Percentiles rank a stretch among this genome's conserved stretches.
Evolutionary conservation across 2,113 vertebrate genomes (phyloP).

Genomic region (Toxostoma redivivum): DNA sequence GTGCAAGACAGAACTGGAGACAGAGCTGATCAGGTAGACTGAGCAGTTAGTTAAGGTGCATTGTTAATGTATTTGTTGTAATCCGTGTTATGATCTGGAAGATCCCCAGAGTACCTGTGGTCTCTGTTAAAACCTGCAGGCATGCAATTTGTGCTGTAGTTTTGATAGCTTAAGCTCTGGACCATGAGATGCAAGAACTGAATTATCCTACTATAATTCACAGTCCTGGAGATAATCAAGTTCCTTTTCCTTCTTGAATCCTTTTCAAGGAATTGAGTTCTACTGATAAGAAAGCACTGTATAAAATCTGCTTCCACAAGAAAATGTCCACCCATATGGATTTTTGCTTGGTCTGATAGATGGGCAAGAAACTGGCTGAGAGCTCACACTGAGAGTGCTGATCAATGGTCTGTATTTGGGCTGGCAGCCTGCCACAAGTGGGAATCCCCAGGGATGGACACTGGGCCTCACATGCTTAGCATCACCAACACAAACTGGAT

Average conservation of each 20-base stretch:
- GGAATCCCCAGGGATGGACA: not conserved
- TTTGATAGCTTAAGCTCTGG: not conserved
- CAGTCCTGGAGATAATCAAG: not conserved
- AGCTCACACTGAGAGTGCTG: not conserved
- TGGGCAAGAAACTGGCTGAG: not conserved
- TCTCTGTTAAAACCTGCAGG: not conserved
- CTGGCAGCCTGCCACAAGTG: not conserved
- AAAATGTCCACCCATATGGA: not conserved
- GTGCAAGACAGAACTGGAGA: not conserved
- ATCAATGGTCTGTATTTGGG: not conserved
- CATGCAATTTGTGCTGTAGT: not conserved
- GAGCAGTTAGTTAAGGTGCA: not conserved
- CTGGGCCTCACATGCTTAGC: accelerated
- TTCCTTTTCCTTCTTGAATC: not conserved
- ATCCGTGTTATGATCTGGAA: not conserved
- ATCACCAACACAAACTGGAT: not conserved
- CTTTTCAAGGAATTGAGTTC: not conserved
- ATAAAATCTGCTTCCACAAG: not conserved
- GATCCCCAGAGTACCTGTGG: not conserved
- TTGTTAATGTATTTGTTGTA: not conserved
- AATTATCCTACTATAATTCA: not conserved
- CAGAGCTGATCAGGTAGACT: not conserved
- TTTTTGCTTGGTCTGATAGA: not conserved
- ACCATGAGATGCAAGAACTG: not conserved
- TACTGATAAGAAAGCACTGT: not conserved